phyloP scores from a whole-genome alignment of 2,113 vertebrate species.

The Chaenogobius annularis region DNA sequence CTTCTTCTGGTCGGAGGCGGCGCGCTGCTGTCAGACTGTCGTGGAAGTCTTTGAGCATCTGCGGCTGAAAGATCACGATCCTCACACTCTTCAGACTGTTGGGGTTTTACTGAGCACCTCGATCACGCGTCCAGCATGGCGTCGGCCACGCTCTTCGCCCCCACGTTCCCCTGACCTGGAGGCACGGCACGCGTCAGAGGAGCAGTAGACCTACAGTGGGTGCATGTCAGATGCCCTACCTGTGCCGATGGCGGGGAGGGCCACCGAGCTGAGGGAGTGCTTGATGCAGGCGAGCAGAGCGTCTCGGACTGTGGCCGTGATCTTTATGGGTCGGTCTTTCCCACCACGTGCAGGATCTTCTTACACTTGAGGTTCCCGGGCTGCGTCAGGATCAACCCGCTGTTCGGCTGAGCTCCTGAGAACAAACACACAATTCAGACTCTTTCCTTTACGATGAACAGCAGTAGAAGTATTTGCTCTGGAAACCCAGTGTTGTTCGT shows the following conservation, averaged over 20 bases:
- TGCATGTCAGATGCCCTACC: slow-evolving; percentile 64
- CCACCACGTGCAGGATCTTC: slow-evolving; percentile 84
- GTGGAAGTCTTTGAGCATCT: slow-evolving; percentile 69
- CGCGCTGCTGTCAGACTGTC: slow-evolving; percentile 64
- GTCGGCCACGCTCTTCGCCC: slow-evolving; percentile 67
- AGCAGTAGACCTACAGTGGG: neutral
- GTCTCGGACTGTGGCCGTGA: slow-evolving; percentile 43
- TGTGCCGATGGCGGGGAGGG: slow-evolving; percentile 92
- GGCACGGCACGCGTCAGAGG: neutral
- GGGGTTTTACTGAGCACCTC: slow-evolving; percentile 52
- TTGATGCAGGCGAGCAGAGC: slow-evolving; percentile 79
- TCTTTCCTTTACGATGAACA: too few species aligned
- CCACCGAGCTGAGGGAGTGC: slow-evolving; percentile 73
- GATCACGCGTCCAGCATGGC: slow-evolving; percentile 73
- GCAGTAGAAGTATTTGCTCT: too few species aligned
- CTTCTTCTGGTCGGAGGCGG: neutral
- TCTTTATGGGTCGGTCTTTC: slow-evolving; percentile 48
- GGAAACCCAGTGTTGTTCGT: too few species aligned
- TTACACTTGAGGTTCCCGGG: slow-evolving; percentile 82
- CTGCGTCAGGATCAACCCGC: slow-evolving; percentile 77
- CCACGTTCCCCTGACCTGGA: slow-evolving; percentile 68
- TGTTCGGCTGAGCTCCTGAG: slow-evolving; percentile 67
- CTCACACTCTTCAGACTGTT: slow-evolving; percentile 53
- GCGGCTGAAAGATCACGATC: slow-evolving; percentile 70
- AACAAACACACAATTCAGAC: too few species aligned